Base-by-base conservation (phyloP, 2,113 vertebrate genomes). In the Brachyistius frenatus region DNA sequence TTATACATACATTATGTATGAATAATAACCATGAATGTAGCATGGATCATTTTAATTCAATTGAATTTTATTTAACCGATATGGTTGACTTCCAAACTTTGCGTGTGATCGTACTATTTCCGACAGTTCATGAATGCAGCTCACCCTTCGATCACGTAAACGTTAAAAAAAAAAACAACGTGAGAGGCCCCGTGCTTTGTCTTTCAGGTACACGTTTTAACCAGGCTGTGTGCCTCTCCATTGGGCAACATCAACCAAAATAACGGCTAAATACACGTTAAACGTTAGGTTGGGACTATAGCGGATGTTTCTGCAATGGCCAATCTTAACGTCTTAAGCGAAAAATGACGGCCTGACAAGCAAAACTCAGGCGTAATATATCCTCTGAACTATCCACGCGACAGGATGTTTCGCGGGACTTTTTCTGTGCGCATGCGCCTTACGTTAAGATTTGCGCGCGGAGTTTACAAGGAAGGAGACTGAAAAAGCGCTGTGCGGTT, bases 381-480 rank as follows among this genome's bases (percentile, higher is more conserved):
- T 0, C 0, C 0, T 23, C 54, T 0, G 0, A 0, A 0, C 0
- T 0, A 0, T 2, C 0, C 1, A 4, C 7, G 0, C 1, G 2
- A 7, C 32, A 14, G 31, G 7, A 4, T 3, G 57, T 63, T 93
- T 89, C 89, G 93, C 93, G 93, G 92, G 80, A 93, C 32, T 83
- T 76, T 39, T 62, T 1, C 2, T 39, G 0, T 13, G 80, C 92
- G 91, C 91, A 88, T 90, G 93, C 92, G 90, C 39, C 0, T 0
- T 86, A 2, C 0, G 1, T 78, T 76, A 73, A 81, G 32, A 71
- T 74, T 66, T 16, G 66, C 86, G 92, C 93, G 93, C 90, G 81
- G 87, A 84, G 47, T 1, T 3, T 13, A 47, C 31, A 7, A 62
- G 65, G 41, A 81, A 80, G 49, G 30, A 7, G 5, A n/a, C 0